Evolutionary conservation across 1,140 invertebrate genomes (phyloP).

Genomic region (Antheraea pernyi): DNA sequence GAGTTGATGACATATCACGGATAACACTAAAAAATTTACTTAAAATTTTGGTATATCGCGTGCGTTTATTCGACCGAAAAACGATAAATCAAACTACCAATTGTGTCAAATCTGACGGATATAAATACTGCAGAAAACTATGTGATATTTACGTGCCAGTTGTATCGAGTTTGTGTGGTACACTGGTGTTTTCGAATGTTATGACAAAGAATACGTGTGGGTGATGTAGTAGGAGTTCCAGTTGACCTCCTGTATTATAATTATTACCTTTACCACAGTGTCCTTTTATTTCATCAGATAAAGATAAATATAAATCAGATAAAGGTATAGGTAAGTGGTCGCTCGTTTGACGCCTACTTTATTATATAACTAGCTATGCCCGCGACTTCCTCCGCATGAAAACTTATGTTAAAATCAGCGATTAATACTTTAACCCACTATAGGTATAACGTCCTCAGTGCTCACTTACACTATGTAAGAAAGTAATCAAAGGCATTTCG

Average conservation of each 20-base stretch:
- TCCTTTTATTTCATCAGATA: too few relatives aligned
- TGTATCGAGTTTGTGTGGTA: conserved; percentile 34
- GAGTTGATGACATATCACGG: conserved; percentile 60
- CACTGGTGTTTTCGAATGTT: conserved; percentile 54
- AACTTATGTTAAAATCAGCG: too few relatives aligned
- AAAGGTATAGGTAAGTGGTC: neutral
- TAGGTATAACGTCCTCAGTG: too few relatives aligned
- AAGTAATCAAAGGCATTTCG: too few relatives aligned
- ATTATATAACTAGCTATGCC: too few relatives aligned
- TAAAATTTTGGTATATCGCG: conserved; percentile 18
- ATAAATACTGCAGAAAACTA: neutral
- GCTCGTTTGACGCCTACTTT: too few relatives aligned
- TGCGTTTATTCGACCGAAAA: conserved; percentile 27
- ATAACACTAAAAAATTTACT: conserved; percentile 23
- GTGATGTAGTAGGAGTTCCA: conserved; percentile 56
- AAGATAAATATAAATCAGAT: conserved; percentile 6
- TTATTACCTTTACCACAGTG: conserved; percentile 23
- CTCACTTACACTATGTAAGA: too few relatives aligned
- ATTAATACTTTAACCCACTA: too few relatives aligned
- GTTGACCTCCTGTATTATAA: conserved; percentile 43
- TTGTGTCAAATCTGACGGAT: conserved; percentile 19
- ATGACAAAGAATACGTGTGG: conserved; percentile 58
- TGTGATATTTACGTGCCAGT: conserved; percentile 43
- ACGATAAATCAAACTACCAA: conserved; percentile 9
- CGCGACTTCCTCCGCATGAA: too few relatives aligned